Conservation (phyloP, 2,113 vertebrate genomes). For the Centropristis striata region DNA sequence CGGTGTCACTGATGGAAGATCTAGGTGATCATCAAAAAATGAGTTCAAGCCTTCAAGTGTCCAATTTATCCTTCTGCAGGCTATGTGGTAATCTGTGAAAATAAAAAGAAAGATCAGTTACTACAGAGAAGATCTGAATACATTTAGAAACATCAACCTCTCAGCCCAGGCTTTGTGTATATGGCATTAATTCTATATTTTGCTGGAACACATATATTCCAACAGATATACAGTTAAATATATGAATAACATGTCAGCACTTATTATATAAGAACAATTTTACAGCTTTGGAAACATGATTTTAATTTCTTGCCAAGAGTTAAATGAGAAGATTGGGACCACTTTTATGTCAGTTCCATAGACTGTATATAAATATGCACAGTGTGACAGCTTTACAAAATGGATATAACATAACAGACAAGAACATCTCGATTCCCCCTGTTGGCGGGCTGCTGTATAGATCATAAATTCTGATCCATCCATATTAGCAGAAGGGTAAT, state of each 20-base stretch:
- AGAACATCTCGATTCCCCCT: too few species aligned
- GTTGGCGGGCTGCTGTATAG: too few species aligned
- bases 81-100: slow-evolving; percentile 7
- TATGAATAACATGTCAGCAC: not conserved
- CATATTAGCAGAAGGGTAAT: too few species aligned
- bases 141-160: not conserved
- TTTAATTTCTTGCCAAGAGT: not conserved
- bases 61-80: not conserved
- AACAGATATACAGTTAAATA: not conserved
- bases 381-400: too few species aligned
- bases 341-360: too few species aligned
- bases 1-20: not conserved
- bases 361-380: too few species aligned
- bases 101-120: not conserved
- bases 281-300: too few species aligned
- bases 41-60: not conserved
- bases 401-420: too few species aligned
- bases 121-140: not conserved
- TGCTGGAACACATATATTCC: not conserved
- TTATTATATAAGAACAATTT: too few species aligned
- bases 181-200: not conserved
- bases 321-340: not conserved
- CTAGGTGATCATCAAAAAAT: not conserved
- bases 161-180: not conserved
- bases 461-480: too few species aligned